Base-by-base conservation (phyloP, 2,888 invertebrate genomes). In the Drosophila eohydei region DNA sequence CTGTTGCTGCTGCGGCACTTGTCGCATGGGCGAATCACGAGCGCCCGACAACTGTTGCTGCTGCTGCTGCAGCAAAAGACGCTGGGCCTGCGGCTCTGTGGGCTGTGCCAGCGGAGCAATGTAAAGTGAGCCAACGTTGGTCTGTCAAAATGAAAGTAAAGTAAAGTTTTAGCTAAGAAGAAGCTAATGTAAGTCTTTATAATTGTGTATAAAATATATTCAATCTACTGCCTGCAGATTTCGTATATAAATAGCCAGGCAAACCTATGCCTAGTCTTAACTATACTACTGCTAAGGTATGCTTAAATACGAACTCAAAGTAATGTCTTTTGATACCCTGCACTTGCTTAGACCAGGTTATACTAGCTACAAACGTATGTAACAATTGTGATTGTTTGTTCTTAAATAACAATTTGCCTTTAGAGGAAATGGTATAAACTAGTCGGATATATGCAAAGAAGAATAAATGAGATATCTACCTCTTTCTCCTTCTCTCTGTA, bases 101-200 rank as follows among this genome's bases (percentile, higher is more conserved):
- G 91, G 85, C 38, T 85, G 83, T 38, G 94, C 91, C 94, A 95
- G 65, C 7, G 94, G 94, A 48, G 94, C 94, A 69, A 94, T 94
- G 77, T 94, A 94, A 44, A 94, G 91, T 16, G 94, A 93, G 63
- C 94, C 94, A 64, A 94, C 92, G 66, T 92, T 92, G 65, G 92
- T 92, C 90, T 92, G 66, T 5, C 8, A 46, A 28, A n/a, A 63
- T 8, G 32, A 3, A 41, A 26, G 30, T 8, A n/a, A 16, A 12
- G 36, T 40, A 5, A 44, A 44, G 7, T 1, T 11, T 16, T 32
- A 6, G 4, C 16, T 16, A 50, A 7, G 4, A 48, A 9, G 3
- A 11, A 3, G 11, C 12, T 21, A 21, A 21, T 21, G 1, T 21
- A 21, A 21, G 21, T 21, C 21, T 21, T 21, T 21, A 21, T 21